phyloP scores from a whole-genome alignment of 2,113 vertebrate species.

The Ahaetulla prasina region DNA sequence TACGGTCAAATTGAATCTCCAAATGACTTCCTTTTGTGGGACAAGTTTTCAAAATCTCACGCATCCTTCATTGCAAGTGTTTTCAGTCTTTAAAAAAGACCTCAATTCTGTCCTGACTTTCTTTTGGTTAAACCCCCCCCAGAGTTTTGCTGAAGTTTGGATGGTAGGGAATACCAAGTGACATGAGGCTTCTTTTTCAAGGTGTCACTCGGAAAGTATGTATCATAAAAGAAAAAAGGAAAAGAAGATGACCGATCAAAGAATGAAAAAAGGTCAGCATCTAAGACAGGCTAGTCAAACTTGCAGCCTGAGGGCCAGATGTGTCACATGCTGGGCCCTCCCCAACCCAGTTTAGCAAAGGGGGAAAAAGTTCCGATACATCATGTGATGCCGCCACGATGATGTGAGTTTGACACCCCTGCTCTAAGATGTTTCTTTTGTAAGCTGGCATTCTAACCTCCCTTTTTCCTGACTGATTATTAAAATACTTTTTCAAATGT shows the following conservation, averaged over 20 bases:
- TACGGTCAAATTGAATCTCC: neutral
- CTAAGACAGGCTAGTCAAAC: neutral
- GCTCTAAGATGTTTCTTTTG: neutral
- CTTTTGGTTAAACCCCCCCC: neutral
- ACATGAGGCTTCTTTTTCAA: neutral
- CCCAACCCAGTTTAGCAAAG: too few relatives aligned
- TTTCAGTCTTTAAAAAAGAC: neutral
- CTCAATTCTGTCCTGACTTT: neutral
- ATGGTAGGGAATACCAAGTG: neutral
- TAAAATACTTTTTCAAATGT: neutral
- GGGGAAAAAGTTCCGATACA: too few relatives aligned
- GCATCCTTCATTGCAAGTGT: neutral
- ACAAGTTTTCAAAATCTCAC: neutral
- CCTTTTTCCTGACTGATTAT: neutral
- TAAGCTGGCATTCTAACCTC: neutral
- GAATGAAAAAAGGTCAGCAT: neutral
- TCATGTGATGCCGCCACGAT: too few relatives aligned
- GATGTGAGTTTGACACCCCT: too few relatives aligned
- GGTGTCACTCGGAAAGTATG: neutral
- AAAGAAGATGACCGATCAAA: neutral
- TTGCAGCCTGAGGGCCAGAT: too few relatives aligned
- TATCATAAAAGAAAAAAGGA: neutral
- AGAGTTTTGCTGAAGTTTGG: neutral
- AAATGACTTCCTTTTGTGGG: neutral
- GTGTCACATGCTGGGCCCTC: too few relatives aligned